These are phyloP conservation scores for Agriopis aurantiaria DNA, from an alignment of 2,888 invertebrate genomes.

Conservation along the genomic window DNA sequence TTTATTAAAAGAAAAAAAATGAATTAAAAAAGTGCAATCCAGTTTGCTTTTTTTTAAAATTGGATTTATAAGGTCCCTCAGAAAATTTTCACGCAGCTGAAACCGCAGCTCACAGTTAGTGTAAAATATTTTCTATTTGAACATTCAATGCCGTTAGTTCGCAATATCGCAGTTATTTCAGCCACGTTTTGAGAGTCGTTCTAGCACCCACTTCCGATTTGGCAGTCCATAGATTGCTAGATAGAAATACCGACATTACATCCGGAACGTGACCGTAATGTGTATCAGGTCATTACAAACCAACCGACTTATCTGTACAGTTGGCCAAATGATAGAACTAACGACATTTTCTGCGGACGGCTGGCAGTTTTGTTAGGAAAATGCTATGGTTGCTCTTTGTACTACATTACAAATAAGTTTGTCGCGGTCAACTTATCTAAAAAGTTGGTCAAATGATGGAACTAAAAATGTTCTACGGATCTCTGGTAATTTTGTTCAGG, in stretches of 20 bases:
- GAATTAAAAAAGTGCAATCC: too few species aligned
- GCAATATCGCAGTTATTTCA: constrained; percentile 28
- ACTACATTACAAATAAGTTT: not conserved
- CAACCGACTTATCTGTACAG: not conserved
- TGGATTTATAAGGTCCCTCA: too few species aligned
- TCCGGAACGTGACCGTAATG: constrained; percentile 51
- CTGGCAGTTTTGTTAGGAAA: not conserved
- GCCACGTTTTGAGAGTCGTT: constrained; percentile 36
- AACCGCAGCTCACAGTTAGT: too few species aligned
- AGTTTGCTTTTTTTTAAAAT: too few species aligned
- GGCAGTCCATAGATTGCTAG: constrained; percentile 38
- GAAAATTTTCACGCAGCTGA: too few species aligned
- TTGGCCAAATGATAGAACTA: not conserved
- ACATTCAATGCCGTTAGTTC: not conserved
- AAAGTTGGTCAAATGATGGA: too few species aligned
- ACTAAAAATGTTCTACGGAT: too few species aligned
- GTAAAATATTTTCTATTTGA: not conserved
- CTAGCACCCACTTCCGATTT: constrained; percentile 40
- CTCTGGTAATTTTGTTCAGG: too few species aligned
- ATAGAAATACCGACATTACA: constrained; percentile 44
- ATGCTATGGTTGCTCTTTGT: not conserved
- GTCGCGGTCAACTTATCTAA: not conserved
- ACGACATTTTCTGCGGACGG: not conserved
- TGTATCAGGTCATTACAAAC: constrained; percentile 39
- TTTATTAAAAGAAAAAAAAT: too few species aligned